Base-by-base conservation (phyloP, 2,113 vertebrate species). In the Ginglymostoma cirratum region DNA sequence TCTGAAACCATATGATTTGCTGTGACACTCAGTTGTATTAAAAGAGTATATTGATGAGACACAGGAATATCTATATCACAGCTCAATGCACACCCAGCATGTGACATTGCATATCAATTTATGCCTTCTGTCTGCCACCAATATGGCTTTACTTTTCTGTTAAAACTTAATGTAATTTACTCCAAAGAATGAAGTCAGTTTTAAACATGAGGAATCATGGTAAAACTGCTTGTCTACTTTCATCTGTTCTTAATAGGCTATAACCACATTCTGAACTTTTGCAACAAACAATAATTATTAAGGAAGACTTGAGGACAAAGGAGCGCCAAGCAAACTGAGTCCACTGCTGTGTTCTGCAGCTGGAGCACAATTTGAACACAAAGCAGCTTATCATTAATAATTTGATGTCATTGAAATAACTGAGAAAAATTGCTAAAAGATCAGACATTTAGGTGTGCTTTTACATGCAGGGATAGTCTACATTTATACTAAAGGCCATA, bases 371-470 rank as follows among this genome's bases (percentile, higher is more conserved):
- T 14, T 52, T 72, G 23, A 95, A 95, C 15, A 34, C 48, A 95
- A 95, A 95, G 38, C 94, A 95, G 94, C 94, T 95, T 76, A 42
- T 95, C 76, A 95, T 76, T 95, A 95, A 95, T 42, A 95, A 95
- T 34, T 48, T 95, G 94, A 45, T 76, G 69, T 24, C 67, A 70
- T 95, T 72, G 93, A 70, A 72, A 95, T 72, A 10, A 72, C 93
- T 95, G 21, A 70, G 93, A 70, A 95, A 95, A 95, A 72, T 70
- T 48, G 42, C 67, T 30, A 30, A 95, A 38, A 95, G 42, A 95
- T 23, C 93, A 95, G 67, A 48, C 67, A 70, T 21, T 48, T 95
- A 95, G 52, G 55, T 55, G 8, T 89, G 45, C 86, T 89, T 24
- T 89, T 89, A 61, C 30, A 52, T 89, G 67, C 89, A 92, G 17